Conservation (phyloP, 2,113 vertebrate genomes). For the Apodemus sylvaticus region DNA sequence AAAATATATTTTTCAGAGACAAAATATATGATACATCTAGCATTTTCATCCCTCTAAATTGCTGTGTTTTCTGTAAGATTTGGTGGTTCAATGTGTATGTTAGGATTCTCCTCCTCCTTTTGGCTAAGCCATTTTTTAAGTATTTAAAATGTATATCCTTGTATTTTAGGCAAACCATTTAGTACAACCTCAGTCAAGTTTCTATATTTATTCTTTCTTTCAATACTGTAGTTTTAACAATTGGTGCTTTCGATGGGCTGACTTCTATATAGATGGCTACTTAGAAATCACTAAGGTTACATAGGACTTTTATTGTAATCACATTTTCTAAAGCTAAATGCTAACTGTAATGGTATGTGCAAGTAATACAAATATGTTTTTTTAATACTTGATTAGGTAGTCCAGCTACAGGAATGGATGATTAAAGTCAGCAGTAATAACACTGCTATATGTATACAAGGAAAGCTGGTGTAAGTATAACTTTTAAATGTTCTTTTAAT, state of each 20-base stretch:
- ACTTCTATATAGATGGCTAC: not conserved
- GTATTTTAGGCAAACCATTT: not conserved
- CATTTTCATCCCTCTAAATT: not conserved
- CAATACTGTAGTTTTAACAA: not conserved
- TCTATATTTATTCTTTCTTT: slow-evolving; percentile 37
- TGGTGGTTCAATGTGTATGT: not conserved
- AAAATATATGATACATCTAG: not conserved
- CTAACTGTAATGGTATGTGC: not conserved
- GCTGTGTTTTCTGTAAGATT: not conserved
- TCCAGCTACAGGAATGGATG: slow-evolving; percentile 84
- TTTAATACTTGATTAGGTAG: slow-evolving; percentile 62
- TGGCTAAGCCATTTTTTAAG: not conserved
- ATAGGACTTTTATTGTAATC: slow-evolving; percentile 9
- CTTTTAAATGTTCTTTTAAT: slow-evolving; percentile 45
- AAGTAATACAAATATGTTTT: slow-evolving; percentile 35
- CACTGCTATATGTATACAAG: slow-evolving; percentile 84
- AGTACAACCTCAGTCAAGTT: not conserved
- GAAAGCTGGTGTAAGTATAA: slow-evolving; percentile 84
- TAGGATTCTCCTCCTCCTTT: not conserved
- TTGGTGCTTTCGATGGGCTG: not conserved
- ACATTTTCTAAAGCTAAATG: slow-evolving; percentile 27
- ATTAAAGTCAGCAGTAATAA: slow-evolving; percentile 80
- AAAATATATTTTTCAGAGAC: not conserved
- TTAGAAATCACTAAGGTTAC: slow-evolving; percentile 22
- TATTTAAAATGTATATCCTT: slow-evolving; percentile 46